phyloP scores from a whole-genome alignment of 2,113 vertebrate genomes.

The Vulpes ferrilata region DNA sequence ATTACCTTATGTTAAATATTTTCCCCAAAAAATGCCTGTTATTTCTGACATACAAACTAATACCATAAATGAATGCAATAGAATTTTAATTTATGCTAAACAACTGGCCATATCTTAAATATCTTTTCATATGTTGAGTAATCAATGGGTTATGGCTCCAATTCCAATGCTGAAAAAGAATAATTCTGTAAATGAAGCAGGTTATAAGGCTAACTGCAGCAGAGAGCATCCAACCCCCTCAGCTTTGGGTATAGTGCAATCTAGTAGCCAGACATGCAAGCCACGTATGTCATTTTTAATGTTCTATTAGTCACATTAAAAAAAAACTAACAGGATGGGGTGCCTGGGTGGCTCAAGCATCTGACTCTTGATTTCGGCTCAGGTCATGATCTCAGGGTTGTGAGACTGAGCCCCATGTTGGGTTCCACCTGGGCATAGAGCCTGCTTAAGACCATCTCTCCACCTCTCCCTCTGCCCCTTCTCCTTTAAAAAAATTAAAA shows the following conservation, averaged over 20 bases:
- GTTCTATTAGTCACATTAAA: conserved; percentile 14
- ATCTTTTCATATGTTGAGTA: background rate
- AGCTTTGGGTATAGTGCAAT: background rate
- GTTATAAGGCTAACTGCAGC: background rate
- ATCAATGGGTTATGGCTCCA: conserved; percentile 7
- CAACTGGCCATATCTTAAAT: conserved; percentile 19
- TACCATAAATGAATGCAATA: background rate
- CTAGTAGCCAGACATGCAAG: background rate
- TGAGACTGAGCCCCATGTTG: background rate
- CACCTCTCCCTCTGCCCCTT: background rate
- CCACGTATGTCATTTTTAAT: background rate
- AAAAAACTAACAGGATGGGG: background rate
- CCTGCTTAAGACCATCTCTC: background rate
- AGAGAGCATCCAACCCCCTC: background rate
- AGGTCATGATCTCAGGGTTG: background rate
- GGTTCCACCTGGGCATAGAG: background rate
- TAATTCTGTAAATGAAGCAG: conserved; percentile 12
- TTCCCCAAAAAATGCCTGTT: background rate
- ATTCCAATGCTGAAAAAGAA: background rate
- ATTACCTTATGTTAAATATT: background rate
- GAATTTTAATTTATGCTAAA: conserved; percentile 20
- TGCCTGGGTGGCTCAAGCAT: background rate
- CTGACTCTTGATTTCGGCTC: background rate
- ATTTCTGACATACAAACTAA: conserved; percentile 38
- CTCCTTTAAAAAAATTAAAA: background rate